Evolutionary conservation across 2,888 invertebrate species (phyloP).

Genomic region (Lumbricus terrestris): DNA sequence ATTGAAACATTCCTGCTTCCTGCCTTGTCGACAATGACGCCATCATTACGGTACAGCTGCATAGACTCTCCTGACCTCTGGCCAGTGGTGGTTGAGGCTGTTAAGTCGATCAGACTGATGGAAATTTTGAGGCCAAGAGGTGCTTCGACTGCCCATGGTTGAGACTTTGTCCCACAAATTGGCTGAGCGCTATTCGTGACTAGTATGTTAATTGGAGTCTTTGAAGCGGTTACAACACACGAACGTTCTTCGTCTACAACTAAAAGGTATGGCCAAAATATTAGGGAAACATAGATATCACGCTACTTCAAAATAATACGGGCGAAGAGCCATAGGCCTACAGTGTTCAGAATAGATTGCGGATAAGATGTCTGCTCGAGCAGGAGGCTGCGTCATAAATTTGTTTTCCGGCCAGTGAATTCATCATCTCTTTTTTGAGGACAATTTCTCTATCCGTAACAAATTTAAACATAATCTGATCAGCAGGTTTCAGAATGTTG

Average conservation of each 20-base stretch:
- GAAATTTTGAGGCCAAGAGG: not conserved
- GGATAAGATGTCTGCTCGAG: no score
- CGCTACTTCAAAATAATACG: no score
- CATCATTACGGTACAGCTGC: not conserved
- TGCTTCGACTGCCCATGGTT: slow-evolving; percentile 13
- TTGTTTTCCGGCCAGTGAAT: no score
- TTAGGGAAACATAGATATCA: not conserved
- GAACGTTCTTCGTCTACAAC: slow-evolving; percentile 8
- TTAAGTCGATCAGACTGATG: not conserved
- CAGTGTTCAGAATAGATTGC: no score
- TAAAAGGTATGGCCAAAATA: not conserved
- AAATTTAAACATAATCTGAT: no score
- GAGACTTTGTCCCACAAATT: slow-evolving; percentile 10
- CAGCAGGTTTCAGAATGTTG: no score
- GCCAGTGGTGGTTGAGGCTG: not conserved
- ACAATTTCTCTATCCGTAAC: no score
- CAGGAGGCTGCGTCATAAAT: no score
- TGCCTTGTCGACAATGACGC: not conserved
- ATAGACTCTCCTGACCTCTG: not conserved
- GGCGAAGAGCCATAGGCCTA: no score
- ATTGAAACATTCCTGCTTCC: not conserved
- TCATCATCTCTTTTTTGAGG: no score
- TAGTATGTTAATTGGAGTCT: not conserved
- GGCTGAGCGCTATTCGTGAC: not conserved
- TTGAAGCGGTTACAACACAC: not conserved